phyloP scores from a whole-genome alignment of 2,888 invertebrate species.

The Fragum fragum region DNA sequence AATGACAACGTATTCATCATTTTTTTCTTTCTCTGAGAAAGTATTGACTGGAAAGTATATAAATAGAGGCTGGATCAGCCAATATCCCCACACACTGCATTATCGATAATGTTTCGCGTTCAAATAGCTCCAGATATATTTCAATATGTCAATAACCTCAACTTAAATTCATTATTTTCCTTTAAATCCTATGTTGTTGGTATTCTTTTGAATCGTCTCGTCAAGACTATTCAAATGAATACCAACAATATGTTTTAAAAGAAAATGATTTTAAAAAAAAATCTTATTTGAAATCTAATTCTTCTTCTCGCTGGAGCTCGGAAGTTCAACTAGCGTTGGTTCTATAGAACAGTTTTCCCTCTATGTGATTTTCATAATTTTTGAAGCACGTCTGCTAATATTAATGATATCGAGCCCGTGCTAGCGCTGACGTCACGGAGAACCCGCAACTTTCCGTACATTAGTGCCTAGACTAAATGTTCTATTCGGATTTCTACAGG shows the following conservation, averaged over 20 bases:
- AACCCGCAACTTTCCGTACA: constrained; percentile 73
- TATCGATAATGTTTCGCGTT: constrained; percentile 22
- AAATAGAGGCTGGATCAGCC: constrained; percentile 36
- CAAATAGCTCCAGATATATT: background rate
- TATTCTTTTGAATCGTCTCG: background rate
- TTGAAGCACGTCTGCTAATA: constrained; percentile 78
- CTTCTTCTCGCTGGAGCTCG: background rate
- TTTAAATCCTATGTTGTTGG: background rate
- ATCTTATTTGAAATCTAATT: background rate
- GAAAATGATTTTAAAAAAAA: background rate
- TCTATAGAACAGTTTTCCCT: constrained; percentile 26
- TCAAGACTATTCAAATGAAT: background rate
- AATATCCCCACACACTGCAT: constrained; percentile 19
- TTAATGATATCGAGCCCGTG: constrained; percentile 82
- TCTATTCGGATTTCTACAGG: constrained; percentile 43
- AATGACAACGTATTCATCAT: constrained; percentile 43
- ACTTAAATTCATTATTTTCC: background rate
- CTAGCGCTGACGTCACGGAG: constrained; percentile 80
- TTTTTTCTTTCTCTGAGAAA: constrained; percentile 45
- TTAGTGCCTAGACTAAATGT: constrained; percentile 58
- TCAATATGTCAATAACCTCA: background rate
- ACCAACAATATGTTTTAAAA: background rate
- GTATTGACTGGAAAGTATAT: constrained; percentile 59
- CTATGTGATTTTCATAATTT: constrained; percentile 80
- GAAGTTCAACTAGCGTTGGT: constrained; percentile 30